A percentile compares a stretch with the other conserved stretches of the same genome.
Evolutionary conservation across 2,888 invertebrate genomes (phyloP).

Genomic region (Orthosia cruda): DNA sequence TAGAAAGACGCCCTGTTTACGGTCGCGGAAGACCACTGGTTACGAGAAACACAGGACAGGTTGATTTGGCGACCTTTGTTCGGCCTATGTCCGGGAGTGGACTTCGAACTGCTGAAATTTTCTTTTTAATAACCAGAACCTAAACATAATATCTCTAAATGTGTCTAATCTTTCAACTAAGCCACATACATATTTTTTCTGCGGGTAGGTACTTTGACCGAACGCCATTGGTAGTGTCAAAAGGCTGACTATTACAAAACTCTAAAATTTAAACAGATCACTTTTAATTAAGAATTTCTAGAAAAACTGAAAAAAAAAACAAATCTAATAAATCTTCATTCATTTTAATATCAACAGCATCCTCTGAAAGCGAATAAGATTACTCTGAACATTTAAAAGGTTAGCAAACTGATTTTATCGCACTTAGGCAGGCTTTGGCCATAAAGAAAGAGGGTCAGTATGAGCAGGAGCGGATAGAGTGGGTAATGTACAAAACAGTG

Average conservation of each 20-base stretch:
- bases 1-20: too few species aligned
- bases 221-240: slow-evolving; percentile 23
- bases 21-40: too few species aligned
- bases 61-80: too few species aligned
- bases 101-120: too few species aligned
- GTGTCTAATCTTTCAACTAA: background rate
- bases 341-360: slow-evolving; percentile 38
- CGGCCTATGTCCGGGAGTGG: too few species aligned
- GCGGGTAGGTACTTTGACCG: slow-evolving; percentile 1
- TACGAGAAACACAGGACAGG: too few species aligned
- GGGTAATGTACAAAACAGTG: too few species aligned
- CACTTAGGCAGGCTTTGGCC: slow-evolving; percentile 17
- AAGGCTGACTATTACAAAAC: slow-evolving; percentile 35
- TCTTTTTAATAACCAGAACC: too few species aligned
- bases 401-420: slow-evolving; percentile 47
- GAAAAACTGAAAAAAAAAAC: slow-evolving; percentile 20
- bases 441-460: slow-evolving; percentile 1
- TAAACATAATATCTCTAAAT: too few species aligned
- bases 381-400: slow-evolving; percentile 55
- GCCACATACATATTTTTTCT: background rate
- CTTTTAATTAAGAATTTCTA: slow-evolving; percentile 55
- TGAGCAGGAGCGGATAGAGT: background rate
- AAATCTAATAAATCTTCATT: slow-evolving; percentile 55
- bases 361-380: slow-evolving; percentile 48
- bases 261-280: slow-evolving; percentile 40